A percentile compares a stretch with the other conserved stretches of the same genome.
Conservation (phyloP, 2,797 vertebrate genomes). For the Xenops minutus region DNA sequence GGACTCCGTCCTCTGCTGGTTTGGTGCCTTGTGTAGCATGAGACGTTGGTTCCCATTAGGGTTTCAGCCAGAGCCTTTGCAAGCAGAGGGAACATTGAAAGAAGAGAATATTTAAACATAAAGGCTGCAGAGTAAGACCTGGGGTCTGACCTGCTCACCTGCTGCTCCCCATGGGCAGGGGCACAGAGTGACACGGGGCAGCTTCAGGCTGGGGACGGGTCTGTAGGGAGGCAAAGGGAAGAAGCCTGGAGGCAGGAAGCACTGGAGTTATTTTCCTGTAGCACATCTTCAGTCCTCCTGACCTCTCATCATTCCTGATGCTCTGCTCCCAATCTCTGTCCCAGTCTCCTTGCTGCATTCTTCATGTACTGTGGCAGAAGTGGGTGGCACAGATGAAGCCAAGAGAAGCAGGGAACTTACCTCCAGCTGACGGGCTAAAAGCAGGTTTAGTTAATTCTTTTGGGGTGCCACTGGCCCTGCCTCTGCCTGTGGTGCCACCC, state of each 20-base stretch:
- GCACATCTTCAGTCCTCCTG: neutral
- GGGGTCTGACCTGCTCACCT: neutral
- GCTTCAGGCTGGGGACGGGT: rapidly evolving
- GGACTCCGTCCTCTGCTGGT: neutral
- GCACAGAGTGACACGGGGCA: rapidly evolving
- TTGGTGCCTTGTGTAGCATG: neutral
- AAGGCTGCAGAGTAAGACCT: neutral
- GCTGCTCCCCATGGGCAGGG: rapidly evolving
- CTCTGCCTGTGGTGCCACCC: neutral
- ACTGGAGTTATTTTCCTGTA: neutral
- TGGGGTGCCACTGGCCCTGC: rapidly evolving
- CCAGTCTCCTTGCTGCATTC: neutral
- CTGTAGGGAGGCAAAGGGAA: rapidly evolving
- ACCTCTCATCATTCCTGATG: neutral
- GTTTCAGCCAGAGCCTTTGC: neutral
- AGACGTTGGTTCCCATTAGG: neutral
- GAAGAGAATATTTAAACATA: neutral
- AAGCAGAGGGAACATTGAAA: neutral
- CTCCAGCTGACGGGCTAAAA: neutral
- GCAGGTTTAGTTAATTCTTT: neutral
- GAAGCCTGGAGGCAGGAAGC: neutral
- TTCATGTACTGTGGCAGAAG: rapidly evolving
- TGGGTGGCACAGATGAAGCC: neutral
- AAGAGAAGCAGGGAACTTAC: neutral
- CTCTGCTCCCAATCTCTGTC: neutral